These are phyloP conservation scores for Tenthredo notha DNA, from an alignment of 2,888 invertebrate species.

Conservation along the genomic window DNA sequence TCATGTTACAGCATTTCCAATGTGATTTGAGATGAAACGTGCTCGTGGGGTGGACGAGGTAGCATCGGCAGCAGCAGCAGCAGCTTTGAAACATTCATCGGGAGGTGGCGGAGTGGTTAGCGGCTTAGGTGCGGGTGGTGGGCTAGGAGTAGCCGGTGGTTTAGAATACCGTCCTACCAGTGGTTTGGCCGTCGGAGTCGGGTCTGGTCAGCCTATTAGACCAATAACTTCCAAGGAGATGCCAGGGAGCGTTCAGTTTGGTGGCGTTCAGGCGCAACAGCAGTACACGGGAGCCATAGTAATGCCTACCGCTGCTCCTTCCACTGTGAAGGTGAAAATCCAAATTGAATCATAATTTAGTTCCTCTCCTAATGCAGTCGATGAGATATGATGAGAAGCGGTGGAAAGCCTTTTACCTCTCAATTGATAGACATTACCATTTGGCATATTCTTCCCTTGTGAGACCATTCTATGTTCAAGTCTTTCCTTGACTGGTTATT, in stretches of 20 bases:
- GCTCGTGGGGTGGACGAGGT: constrained; percentile 77
- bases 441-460: not conserved
- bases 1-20: constrained; percentile 80
- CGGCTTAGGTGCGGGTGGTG: constrained; percentile 66
- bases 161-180: constrained; percentile 77
- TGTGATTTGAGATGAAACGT: constrained; percentile 86
- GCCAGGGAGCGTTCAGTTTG: constrained; percentile 78
- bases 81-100: constrained; percentile 80
- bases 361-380: not conserved
- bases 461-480: not conserved
- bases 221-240: constrained; percentile 76
- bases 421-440: not conserved
- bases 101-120: constrained; percentile 78
- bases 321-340: constrained; percentile 74
- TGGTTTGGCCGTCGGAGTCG: constrained; percentile 71
- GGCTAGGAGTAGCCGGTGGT: constrained; percentile 76
- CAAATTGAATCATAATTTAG: not conserved
- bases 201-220: constrained; percentile 76
- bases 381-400: not conserved
- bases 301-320: constrained; percentile 75
- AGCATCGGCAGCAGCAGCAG: constrained; percentile 77
- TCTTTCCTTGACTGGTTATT: not conserved
- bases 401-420: not conserved
- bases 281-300: constrained; percentile 77
- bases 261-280: constrained; percentile 74